These are phyloP conservation scores for Parthenolecanium corni DNA, from an alignment of 2,888 invertebrate species.

Conservation along the genomic window DNA sequence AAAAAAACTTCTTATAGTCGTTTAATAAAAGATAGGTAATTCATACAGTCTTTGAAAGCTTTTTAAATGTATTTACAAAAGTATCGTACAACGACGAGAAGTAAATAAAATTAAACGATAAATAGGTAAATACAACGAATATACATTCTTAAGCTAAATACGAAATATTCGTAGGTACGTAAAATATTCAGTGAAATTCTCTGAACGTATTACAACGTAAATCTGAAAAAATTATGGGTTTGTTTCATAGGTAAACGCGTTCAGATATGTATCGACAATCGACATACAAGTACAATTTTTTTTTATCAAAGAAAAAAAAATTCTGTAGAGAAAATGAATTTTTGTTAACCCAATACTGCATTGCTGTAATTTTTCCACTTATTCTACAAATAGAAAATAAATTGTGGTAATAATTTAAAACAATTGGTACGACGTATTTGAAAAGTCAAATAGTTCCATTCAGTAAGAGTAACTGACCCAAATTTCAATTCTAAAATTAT, in stretches of 20 bases:
- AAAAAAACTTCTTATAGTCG: background rate
- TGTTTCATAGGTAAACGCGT: background rate
- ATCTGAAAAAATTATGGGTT: background rate
- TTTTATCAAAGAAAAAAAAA: background rate
- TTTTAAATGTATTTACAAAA: constrained; percentile 19
- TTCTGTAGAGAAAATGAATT: no score
- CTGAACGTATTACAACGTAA: constrained; percentile 1
- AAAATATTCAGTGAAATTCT: background rate
- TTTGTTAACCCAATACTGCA: no score
- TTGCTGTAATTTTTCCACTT: no score
- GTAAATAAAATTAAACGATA: constrained; percentile 4
- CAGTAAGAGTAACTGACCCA: no score
- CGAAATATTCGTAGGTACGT: constrained; percentile 1
- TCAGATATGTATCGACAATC: constrained; percentile 11
- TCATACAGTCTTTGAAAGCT: constrained; percentile 16
- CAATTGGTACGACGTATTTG: no score
- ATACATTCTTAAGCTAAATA: constrained; percentile 6
- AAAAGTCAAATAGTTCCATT: no score
- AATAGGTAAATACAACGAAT: constrained; percentile 1
- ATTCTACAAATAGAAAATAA: no score
- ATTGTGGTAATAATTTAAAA: no score
- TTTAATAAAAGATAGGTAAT: constrained; percentile 10
- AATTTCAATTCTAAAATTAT: background rate
- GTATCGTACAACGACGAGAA: constrained; percentile 12
- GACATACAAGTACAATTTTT: constrained; percentile 1